These are phyloP conservation scores for Bombus balteatus DNA, from an alignment of 1,140 invertebrate species.

Conservation along the genomic window DNA sequence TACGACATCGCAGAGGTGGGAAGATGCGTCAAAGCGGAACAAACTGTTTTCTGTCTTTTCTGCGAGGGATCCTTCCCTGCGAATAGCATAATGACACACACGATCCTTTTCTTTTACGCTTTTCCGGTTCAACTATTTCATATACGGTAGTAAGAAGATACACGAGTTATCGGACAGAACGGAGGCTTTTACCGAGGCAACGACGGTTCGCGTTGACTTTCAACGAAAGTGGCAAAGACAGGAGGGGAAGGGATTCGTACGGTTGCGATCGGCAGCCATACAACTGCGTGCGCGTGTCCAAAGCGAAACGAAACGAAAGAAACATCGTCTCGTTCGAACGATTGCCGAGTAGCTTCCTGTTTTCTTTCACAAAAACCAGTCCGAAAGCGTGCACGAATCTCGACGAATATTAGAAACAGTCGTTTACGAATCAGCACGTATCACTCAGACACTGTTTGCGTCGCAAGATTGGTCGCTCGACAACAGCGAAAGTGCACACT, in stretches of 20 bases:
- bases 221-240: neutral
- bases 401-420: neutral
- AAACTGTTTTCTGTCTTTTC: neutral
- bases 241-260: neutral
- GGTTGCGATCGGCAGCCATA: neutral
- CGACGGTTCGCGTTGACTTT: neutral
- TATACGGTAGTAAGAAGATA: no score
- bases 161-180: neutral
- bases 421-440: neutral
- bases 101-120: neutral
- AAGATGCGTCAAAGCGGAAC: neutral
- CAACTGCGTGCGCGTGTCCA: neutral
- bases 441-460: neutral
- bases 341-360: no score
- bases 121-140: neutral
- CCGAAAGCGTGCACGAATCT: neutral
- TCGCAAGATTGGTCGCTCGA: neutral
- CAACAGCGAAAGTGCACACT: neutral
- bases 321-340: neutral
- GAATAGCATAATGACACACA: constrained; percentile 10
- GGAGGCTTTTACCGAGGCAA: neutral
- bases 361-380: no score
- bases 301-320: neutral
- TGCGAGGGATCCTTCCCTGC: neutral
- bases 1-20: neutral